These are phyloP conservation scores for Dolichotis patagonum DNA, from an alignment of 2,113 vertebrate species.

Conservation along the genomic window DNA sequence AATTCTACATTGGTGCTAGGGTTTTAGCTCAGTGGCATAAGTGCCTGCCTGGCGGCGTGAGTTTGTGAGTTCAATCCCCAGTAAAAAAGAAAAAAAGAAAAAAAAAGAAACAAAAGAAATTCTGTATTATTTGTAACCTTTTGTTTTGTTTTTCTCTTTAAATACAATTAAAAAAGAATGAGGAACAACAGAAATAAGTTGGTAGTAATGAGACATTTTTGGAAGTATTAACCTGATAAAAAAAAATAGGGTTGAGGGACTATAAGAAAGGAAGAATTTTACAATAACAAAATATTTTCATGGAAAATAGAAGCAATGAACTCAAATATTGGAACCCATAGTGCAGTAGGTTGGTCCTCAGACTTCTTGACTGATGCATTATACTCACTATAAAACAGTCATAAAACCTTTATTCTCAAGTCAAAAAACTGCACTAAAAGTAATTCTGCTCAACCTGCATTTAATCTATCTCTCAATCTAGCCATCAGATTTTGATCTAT, in stretches of 20 bases:
- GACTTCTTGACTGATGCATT: slow-evolving; percentile 32
- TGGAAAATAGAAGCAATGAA: not conserved
- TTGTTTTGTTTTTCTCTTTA: too few relatives aligned
- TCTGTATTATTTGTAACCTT: too few relatives aligned
- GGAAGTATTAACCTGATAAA: not conserved
- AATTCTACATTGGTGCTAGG: too few relatives aligned
- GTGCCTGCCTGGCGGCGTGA: too few relatives aligned
- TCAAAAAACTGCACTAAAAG: slow-evolving; percentile 65
- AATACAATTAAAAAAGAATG: too few relatives aligned
- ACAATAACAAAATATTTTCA: slow-evolving; percentile 8
- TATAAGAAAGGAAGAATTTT: not conserved
- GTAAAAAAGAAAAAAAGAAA: too few relatives aligned
- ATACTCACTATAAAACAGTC: slow-evolving; percentile 46
- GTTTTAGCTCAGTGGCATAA: too few relatives aligned
- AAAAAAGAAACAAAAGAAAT: too few relatives aligned
- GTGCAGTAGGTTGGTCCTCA: not conserved
- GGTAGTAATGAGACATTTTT: not conserved
- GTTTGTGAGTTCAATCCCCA: too few relatives aligned
- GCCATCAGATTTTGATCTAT: slow-evolving; percentile 69
- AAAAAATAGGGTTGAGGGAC: not conserved
- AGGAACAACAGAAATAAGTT: not conserved
- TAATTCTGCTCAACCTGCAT: slow-evolving; percentile 47
- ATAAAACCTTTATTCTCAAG: slow-evolving; percentile 59
- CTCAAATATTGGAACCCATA: not conserved
- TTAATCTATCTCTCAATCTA: slow-evolving; percentile 68